Base-by-base conservation (phyloP, 2,888 invertebrate genomes). In the Cenopis cana region DNA sequence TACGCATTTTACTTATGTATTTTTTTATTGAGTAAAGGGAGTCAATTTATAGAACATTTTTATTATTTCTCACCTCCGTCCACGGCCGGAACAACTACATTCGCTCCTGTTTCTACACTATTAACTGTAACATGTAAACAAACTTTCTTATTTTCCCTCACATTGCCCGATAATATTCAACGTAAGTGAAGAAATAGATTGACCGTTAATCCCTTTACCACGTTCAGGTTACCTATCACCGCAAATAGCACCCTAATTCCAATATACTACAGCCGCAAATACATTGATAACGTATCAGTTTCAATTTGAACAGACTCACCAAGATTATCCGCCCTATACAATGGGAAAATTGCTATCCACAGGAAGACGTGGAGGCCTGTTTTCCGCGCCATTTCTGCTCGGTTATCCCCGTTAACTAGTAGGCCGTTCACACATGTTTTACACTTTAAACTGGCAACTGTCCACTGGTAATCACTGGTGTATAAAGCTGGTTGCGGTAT, bases 241-340 rank as follows among this genome's bases (percentile, higher is more conserved):
- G 52, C n/a, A 38, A 70, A 66, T 18, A 9, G 17, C 29, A n/a
- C 46, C 54, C 46, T 66, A 60, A 41, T 36, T 14, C 24, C 33
- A 33, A 24, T n/a, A 24, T n/a, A 10, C 11, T 54, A 66, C 54
- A 59, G 70, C 66, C 52, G 59, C 29, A 10, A 66, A 60, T 70
- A 36, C 59, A 9, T 33, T 20, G 46, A 70, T 55, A 20, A 46
- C 12, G 24, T 36, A 29, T 59, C 46, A 60, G 70, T 66, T 64
- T 64, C 71, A 68, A 68, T 68, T 64, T 52, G 55, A 69, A 56
- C 69, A 60, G 50, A 86, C 89, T 90, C 81, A 93, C 93, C 93
- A 60, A 93, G 86, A 79, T 93, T 93, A 82, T 93, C 93, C 74
- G 93, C 93, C 74, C 89, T 84, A 76, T 90, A 89, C 68, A 89